phyloP scores from a whole-genome alignment of 2,888 invertebrate species.

The Noctuana brunneofusca region DNA sequence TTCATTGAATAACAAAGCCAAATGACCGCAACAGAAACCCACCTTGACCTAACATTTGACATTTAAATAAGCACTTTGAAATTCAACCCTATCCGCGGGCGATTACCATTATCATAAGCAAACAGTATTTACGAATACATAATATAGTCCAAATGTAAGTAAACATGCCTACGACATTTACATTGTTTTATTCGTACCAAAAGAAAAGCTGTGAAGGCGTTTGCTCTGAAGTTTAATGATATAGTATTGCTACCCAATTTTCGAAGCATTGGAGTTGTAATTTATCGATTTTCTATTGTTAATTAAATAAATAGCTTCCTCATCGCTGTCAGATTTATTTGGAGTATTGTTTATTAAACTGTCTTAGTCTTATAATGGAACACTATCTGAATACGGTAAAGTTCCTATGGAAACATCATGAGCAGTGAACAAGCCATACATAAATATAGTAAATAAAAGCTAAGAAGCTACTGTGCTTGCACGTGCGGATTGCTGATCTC shows the following conservation, averaged over 20 bases:
- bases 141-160: conserved; percentile 10
- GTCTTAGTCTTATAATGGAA: too few relatives aligned
- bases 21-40: conserved; percentile 32
- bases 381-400: too few relatives aligned
- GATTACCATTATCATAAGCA: conserved; percentile 30
- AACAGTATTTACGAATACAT: conserved; percentile 19
- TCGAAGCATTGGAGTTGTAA: too few relatives aligned
- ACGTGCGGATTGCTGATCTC: not conserved
- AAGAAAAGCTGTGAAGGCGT: not conserved
- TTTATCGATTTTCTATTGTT: too few relatives aligned
- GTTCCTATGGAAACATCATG: too few relatives aligned
- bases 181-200: conserved; percentile 6
- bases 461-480: too few relatives aligned
- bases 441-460: too few relatives aligned
- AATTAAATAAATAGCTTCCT: too few relatives aligned
- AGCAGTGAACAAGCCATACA: too few relatives aligned
- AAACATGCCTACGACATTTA: conserved; percentile 1
- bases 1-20: conserved; percentile 39
- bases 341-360: too few relatives aligned
- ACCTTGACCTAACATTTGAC: conserved; percentile 33
- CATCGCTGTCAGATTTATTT: too few relatives aligned
- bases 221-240: not conserved
- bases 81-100: conserved; percentile 30
- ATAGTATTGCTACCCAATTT: not conserved
- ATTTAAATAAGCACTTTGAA: conserved; percentile 34